Conservation (phyloP, 2,888 invertebrate species). For the Rhingia campestris region DNA sequence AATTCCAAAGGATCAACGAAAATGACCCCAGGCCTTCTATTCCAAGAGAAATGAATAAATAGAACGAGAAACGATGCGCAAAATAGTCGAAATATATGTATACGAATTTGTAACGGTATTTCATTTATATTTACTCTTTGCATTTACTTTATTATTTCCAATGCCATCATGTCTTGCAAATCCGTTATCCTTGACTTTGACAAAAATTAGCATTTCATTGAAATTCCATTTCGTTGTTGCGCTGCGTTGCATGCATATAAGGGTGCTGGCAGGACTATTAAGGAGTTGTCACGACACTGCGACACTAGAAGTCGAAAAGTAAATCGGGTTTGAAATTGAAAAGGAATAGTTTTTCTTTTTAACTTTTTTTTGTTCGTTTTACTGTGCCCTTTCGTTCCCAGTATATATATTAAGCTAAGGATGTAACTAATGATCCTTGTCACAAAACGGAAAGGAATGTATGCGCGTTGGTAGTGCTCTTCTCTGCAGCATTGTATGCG, state of each 20-base stretch:
- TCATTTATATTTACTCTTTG: constrained; percentile 31
- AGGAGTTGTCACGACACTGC: constrained; percentile 72
- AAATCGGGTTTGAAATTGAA: constrained; percentile 74
- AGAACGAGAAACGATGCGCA: constrained; percentile 21
- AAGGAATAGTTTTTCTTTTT: constrained; percentile 66
- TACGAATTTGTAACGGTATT: constrained; percentile 11
- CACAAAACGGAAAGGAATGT: constrained; percentile 63
- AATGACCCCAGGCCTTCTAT: constrained; percentile 15
- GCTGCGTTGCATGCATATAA: constrained; percentile 55
- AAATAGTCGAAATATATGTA: constrained; percentile 15
- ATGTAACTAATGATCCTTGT: constrained; percentile 74
- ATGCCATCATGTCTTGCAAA: constrained; percentile 65
- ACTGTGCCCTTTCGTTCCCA: constrained; percentile 37
- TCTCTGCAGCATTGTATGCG: constrained; percentile 62
- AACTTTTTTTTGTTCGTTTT: constrained; percentile 21
- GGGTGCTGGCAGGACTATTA: constrained; percentile 69
- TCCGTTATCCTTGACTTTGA: constrained; percentile 70
- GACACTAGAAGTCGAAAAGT: constrained; percentile 72
- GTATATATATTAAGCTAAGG: constrained; percentile 68
- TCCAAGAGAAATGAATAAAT: constrained; percentile 24
- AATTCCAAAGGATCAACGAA: constrained; percentile 33
- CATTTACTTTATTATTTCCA: constrained; percentile 59
- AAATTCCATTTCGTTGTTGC: constrained; percentile 69
- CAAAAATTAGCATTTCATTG: constrained; percentile 73
- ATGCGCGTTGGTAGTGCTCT: constrained; percentile 42